Percentiles rank a stretch among this genome's conserved stretches.
phyloP scores from a whole-genome alignment of 23 tunicate species.

The Corella eumyota region DNA sequence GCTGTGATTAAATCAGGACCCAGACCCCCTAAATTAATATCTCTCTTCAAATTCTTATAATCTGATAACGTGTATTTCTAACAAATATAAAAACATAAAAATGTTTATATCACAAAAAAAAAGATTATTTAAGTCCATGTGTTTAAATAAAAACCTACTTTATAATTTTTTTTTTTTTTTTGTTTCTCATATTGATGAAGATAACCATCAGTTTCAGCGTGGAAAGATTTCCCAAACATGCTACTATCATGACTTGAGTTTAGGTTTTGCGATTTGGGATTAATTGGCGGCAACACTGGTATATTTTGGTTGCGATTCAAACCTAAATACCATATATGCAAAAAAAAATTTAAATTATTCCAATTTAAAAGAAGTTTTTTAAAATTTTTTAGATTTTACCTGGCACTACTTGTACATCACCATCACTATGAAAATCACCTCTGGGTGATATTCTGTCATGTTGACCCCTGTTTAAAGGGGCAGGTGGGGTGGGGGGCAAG shows the following conservation, averaged over 20 bases:
- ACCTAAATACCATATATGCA: too few species aligned
- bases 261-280: not conserved
- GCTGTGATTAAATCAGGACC: slow-evolving; percentile 73
- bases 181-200: slow-evolving; percentile 47
- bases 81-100: not conserved
- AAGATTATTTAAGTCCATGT: too few species aligned
- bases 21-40: slow-evolving; percentile 78
- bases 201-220: slow-evolving; percentile 37
- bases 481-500: slow-evolving; percentile 18
- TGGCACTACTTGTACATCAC: too few species aligned
- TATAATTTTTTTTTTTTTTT: slow-evolving; percentile 35
- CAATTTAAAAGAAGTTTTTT: too few species aligned
- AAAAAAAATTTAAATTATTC: too few species aligned
- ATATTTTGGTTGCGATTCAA: slow-evolving; percentile 9
- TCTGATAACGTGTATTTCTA: slow-evolving; percentile 67
- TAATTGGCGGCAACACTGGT: slow-evolving; percentile 39
- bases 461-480: too few species aligned
- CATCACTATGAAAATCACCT: too few species aligned
- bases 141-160: slow-evolving; percentile 14
- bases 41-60: slow-evolving; percentile 63
- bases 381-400: too few species aligned
- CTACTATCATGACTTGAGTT: not conserved
- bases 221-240: not conserved
- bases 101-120: not conserved
- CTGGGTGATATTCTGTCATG: too few species aligned